Evolutionary conservation across 2,113 vertebrate genomes (phyloP).

Genomic region (Bubo bubo): DNA sequence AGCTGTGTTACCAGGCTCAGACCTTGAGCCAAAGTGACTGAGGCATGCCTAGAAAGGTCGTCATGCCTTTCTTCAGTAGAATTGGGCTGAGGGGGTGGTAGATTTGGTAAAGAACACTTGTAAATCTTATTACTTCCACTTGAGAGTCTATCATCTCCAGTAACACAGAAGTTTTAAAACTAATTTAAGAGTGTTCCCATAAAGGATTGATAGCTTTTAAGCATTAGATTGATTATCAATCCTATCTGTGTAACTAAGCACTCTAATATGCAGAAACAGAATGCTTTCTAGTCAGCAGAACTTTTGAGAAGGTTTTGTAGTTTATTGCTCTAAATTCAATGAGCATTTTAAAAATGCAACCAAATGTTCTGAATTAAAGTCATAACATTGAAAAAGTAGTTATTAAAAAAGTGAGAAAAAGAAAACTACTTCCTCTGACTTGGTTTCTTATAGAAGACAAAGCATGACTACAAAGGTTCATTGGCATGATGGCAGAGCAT

Average conservation of each 20-base stretch:
- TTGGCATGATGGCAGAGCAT: not conserved
- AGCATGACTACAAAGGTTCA: not conserved
- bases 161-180: not conserved
- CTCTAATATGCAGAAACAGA: not conserved
- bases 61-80: not conserved
- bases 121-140: not conserved
- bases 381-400: not conserved
- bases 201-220: not conserved
- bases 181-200: not conserved
- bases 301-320: not conserved
- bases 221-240: not conserved
- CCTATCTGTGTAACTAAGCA: not conserved
- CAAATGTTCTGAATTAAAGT: not conserved
- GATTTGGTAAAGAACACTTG: not conserved
- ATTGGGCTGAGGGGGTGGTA: not conserved
- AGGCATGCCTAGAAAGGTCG: not conserved
- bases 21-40: not conserved
- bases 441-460: not conserved
- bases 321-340: not conserved
- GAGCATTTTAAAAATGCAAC: not conserved
- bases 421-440: not conserved
- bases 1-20: not conserved
- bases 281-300: not conserved
- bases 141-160: not conserved
- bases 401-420: not conserved